Percentiles rank a stretch among this genome's conserved stretches.
Evolutionary conservation across 1,140 invertebrate species (phyloP).

Genomic region (Cherax quadricarinatus): DNA sequence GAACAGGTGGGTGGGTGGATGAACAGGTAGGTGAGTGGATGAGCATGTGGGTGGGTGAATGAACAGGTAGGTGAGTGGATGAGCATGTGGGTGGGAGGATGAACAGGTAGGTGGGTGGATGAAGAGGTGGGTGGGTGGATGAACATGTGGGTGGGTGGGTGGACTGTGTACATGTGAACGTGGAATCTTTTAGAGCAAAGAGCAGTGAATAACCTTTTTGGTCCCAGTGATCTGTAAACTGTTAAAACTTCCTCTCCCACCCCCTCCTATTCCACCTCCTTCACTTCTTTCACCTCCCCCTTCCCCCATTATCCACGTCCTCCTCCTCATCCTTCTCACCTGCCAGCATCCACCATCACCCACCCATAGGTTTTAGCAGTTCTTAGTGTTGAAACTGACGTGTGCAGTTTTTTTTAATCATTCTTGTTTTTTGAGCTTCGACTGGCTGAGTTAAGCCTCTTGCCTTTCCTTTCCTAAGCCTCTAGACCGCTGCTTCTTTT

Average conservation of each 20-base stretch:
- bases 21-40: not conserved
- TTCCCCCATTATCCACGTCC: too few relatives aligned
- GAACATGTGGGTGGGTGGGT: not conserved
- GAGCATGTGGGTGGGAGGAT: too few relatives aligned
- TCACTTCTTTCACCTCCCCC: too few relatives aligned
- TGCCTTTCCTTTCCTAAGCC: conserved; percentile 36
- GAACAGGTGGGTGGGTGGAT: not conserved
- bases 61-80: not conserved
- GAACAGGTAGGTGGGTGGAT: not conserved
- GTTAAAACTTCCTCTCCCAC: too few relatives aligned
- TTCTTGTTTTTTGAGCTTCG: conserved; percentile 11
- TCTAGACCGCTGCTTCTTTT: not conserved
- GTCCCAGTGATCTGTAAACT: too few relatives aligned
- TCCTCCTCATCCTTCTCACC: not conserved
- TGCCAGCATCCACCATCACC: not conserved
- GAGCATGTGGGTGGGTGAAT: too few relatives aligned
- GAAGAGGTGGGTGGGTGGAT: not conserved
- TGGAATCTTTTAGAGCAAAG: too few relatives aligned
- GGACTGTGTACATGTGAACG: not conserved
- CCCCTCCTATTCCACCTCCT: too few relatives aligned
- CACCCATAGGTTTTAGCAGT: not conserved
- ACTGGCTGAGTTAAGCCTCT: conserved; percentile 16
- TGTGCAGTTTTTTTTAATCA: not conserved
- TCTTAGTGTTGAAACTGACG: not conserved
- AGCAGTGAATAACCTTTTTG: too few relatives aligned